Base-by-base conservation (phyloP, 2,888 invertebrate genomes). In the Leptopilina syphax region DNA sequence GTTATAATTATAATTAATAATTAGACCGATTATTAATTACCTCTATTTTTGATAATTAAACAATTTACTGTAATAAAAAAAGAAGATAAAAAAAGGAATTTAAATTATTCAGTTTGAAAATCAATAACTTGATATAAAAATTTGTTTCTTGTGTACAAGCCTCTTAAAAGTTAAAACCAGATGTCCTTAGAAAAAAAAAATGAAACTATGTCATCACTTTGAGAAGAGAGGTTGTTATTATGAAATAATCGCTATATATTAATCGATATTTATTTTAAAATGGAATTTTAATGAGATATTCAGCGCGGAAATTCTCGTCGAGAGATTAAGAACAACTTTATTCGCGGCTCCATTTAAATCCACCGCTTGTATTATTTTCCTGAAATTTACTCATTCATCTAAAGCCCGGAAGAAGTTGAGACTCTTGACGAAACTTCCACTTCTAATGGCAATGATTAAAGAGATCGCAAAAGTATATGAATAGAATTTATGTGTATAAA, bases 281-380 rank as follows among this genome's bases (percentile, higher is more conserved):
- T 50, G 68, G 68, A 68, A 68, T 68, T 47, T 50, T 68, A 47
- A 68, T 68, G 68, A 68, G 50, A 68, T 68, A 68, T 68, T 50
- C 50, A 68, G 60, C n/a, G 24, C n/a, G 10, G 27, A 12, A 68
- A 67, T 44, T 67, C 67, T 18, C 44, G 47, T 47, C 47, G 18
- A 41, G 18, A 18, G 67, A 47, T 67, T 67, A 47, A 67, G 67
- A 3, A 67, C 47, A 67, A 67, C 41, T 67, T 44, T 67, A 47
- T 24, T 47, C 67, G 44, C 44, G 44, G 12, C 41, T 67, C 67
- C 10, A 67, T 47, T 67, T 67, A 47, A 67, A 67, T 67, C 41
- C 47, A 8, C 10, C n/a, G n/a, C 18, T n/a, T 67, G 10, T 44
- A 67, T 67, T 67, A 67, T 67, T 67, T 67, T 67, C 9, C 18